Base-by-base conservation (phyloP, 2,113 vertebrate genomes). In the Numenius arquata region DNA sequence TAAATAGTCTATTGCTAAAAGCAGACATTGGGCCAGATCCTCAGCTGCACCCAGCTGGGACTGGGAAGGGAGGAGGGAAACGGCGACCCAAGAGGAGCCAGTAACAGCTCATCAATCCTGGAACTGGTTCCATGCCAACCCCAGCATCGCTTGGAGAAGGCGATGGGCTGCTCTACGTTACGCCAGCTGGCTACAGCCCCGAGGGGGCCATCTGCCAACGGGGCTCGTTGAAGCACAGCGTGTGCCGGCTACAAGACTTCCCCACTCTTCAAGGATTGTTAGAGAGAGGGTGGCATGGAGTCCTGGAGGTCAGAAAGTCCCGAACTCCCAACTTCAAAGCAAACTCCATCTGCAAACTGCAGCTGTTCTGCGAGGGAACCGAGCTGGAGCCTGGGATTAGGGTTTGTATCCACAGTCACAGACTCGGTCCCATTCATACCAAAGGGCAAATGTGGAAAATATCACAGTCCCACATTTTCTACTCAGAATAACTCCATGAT, bases 21-120 rank as follows among this genome's bases (percentile, higher is more conserved):
- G 26, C 73, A 90, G 79, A 90, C 68, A 7, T 5, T 23, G 74
- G 88, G 91, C 83, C 95, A 95, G 87, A 88, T 94, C 79, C 94
- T 97, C 91, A 90, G 89, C 94, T 87, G 94, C 84, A 76, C 93
- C 94, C 97, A 96, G 92, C 93, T 96, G 96, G 68, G 89, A 36
- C 0, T 5, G 63, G 56, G 67, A 75, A 76, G 88, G 95, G 75
- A 96, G 90, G 78, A 85, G 72, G 76, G 84, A 88, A 68, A 90
- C 20, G 85, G 89, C 0, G 25, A 94, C 85, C 90, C 53, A 74
- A 78, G 55, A 88, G 88, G 90, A 95, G 93, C 88, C 93, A 95
- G 56, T 43, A 96, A 92, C 87, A 97, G 93, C 74, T 95, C 94
- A 93, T 96, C 94, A 91, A 94, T 95, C 85, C 70, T 79, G 74